These are phyloP conservation scores for Ellobium chinense DNA, from an alignment of 2,888 invertebrate genomes.

Conservation along the genomic window DNA sequence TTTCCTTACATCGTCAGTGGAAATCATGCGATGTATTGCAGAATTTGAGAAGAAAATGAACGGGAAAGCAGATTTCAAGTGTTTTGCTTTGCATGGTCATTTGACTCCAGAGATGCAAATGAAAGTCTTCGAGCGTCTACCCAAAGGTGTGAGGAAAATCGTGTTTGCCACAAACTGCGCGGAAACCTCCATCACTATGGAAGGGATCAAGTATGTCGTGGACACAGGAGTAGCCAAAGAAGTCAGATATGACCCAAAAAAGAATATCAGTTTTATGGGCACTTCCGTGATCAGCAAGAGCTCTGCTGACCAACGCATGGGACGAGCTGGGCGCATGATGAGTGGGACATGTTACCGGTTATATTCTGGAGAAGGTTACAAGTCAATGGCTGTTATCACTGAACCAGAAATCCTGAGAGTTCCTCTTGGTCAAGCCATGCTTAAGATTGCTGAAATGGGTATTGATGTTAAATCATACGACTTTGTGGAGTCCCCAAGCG, in stretches of 20 bases:
- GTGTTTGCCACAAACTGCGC: conserved; percentile 79
- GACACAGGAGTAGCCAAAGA: conserved; percentile 78
- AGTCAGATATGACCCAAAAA: conserved; percentile 72
- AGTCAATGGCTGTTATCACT: conserved; percentile 64
- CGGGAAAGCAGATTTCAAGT: conserved; percentile 49
- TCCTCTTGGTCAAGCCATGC: conserved; percentile 61
- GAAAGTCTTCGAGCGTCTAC: conserved; percentile 65
- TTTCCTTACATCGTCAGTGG: conserved; percentile 75
- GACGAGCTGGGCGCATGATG: conserved; percentile 78
- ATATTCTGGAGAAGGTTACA: conserved; percentile 71
- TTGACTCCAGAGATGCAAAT: conserved; percentile 74
- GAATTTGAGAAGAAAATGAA: conserved; percentile 45
- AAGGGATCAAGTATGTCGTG: conserved; percentile 78
- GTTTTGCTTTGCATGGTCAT: conserved; percentile 71
- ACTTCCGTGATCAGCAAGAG: conserved; percentile 70
- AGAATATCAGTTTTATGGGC: conserved; percentile 68
- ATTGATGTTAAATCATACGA: conserved; percentile 70
- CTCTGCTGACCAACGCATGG: conserved; percentile 78
- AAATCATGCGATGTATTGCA: conserved; percentile 71
- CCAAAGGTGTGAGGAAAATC: conserved; percentile 70
- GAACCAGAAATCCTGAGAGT: conserved; percentile 52
- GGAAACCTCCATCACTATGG: conserved; percentile 79
- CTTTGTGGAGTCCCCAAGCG: conserved; percentile 72
- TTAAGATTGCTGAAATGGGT: conserved; percentile 73
- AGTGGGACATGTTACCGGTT: conserved; percentile 77